phyloP scores from a whole-genome alignment of 2,797 vertebrate species.

The Pterois miles region DNA sequence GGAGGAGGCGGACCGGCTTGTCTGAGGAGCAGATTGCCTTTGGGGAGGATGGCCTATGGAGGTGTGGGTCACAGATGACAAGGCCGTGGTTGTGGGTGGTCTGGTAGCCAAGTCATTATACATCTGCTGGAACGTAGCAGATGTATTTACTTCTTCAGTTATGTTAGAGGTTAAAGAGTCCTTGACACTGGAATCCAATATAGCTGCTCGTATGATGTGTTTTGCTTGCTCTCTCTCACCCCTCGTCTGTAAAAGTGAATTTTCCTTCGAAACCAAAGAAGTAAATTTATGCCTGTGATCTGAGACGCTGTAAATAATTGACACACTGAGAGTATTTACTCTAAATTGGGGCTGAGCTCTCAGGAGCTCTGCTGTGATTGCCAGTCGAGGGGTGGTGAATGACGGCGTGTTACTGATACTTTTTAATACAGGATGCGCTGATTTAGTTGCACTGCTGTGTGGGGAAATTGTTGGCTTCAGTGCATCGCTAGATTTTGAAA shows the following conservation, averaged over 20 bases:
- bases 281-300: conserved; percentile 48
- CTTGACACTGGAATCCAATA: conserved; percentile 22
- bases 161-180: conserved; percentile 29
- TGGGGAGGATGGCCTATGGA: conserved; percentile 33
- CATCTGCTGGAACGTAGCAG: conserved; percentile 9
- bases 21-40: conserved; percentile 43
- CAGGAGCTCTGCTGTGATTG: conserved; percentile 30
- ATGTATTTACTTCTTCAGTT: conserved; percentile 18
- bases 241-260: conserved; percentile 21
- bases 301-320: conserved; percentile 66
- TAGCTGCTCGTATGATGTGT: conserved; percentile 6
- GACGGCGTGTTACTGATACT: neutral
- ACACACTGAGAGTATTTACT: conserved; percentile 54
- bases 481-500: conserved; percentile 7
- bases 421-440: conserved; percentile 10
- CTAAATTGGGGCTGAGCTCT: conserved; percentile 48
- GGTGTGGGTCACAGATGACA: conserved; percentile 35
- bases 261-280: conserved; percentile 16
- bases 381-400: conserved; percentile 12
- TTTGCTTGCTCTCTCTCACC: conserved; percentile 16
- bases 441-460: conserved; percentile 4
- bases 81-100: conserved; percentile 25
- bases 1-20: conserved; percentile 20
- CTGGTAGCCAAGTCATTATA: conserved; percentile 47
- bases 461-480: conserved; percentile 3